These are phyloP conservation scores for Salvelinus sp. DNA, from an alignment of 2,113 vertebrate genomes.

Conservation along the genomic window DNA sequence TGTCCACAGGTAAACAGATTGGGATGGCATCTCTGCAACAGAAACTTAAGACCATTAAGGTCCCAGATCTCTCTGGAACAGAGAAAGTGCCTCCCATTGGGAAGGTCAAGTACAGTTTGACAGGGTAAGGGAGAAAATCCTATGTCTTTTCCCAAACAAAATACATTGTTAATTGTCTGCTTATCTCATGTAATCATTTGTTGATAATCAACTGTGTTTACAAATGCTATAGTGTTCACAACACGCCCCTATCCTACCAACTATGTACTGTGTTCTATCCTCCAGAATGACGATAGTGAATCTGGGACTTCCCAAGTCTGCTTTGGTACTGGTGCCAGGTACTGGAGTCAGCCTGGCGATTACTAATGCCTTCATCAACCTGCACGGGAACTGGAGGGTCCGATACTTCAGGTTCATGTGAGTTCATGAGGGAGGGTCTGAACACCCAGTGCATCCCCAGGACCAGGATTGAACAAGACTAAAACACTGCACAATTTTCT, in stretches of 20 bases:
- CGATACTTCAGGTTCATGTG: constrained; percentile 69
- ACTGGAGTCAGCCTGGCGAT: constrained; percentile 67
- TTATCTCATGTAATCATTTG: neutral
- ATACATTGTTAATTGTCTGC: neutral
- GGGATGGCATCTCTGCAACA: constrained; percentile 62
- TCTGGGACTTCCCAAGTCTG: constrained; percentile 64
- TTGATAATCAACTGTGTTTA: no score
- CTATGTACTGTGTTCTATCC: neutral
- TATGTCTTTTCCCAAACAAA: neutral
- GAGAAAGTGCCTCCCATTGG: constrained; percentile 61
- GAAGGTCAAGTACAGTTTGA: constrained; percentile 69
- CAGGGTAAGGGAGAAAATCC: constrained; percentile 58
- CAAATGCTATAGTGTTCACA: no score
- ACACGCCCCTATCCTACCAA: neutral
- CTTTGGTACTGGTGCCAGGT: constrained; percentile 56
- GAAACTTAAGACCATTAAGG: constrained; percentile 59
- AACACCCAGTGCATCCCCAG: no score
- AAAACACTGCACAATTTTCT: no score
- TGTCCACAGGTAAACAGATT: constrained; percentile 62
- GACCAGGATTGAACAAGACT: neutral
- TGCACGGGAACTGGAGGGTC: constrained; percentile 74
- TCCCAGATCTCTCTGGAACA: constrained; percentile 70
- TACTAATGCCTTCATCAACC: constrained; percentile 59
- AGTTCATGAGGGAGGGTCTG: constrained; percentile 21
- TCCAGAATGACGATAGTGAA: constrained; percentile 62